Percentiles rank a stretch among this genome's conserved stretches.
phyloP scores from a whole-genome alignment of 2,113 vertebrate species.

The Ciconia stormi region DNA sequence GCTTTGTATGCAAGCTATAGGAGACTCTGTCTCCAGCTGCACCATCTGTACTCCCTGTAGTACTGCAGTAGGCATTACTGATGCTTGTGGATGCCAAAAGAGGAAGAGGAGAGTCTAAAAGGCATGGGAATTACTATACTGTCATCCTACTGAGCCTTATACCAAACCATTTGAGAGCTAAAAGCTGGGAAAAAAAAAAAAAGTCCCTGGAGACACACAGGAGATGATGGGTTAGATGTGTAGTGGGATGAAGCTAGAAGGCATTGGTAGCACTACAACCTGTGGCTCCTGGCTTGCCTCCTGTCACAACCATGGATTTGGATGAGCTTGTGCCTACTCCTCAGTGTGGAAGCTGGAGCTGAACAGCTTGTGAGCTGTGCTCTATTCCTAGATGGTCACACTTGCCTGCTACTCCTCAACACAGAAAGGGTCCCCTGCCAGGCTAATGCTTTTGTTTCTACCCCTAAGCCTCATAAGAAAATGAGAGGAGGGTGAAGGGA shows the following conservation, averaged over 20 bases:
- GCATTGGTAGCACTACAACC: not conserved
- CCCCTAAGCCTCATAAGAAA: not conserved
- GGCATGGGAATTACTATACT: not conserved
- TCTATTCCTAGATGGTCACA: accelerated
- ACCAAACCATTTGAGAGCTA: not conserved
- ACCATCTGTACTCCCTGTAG: not conserved
- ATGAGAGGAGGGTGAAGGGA: not conserved
- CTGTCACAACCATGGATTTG: not conserved
- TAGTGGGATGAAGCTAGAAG: not conserved
- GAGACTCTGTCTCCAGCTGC: not conserved
- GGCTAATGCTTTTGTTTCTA: not conserved
- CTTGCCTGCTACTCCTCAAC: not conserved
- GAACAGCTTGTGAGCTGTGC: not conserved
- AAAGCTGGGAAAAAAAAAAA: not conserved
- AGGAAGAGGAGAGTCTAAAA: not conserved
- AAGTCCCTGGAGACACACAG: not conserved
- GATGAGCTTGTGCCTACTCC: no score
- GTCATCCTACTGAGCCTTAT: not conserved
- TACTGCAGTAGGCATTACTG: not conserved
- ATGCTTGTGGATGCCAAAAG: not conserved
- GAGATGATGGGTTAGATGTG: not conserved
- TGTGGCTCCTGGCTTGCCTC: not conserved
- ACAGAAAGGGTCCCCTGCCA: not conserved
- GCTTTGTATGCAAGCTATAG: not conserved
- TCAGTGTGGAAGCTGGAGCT: not conserved